Evolutionary conservation across 1,140 invertebrate genomes (phyloP).

Genomic region (Drosophila nasuta): DNA sequence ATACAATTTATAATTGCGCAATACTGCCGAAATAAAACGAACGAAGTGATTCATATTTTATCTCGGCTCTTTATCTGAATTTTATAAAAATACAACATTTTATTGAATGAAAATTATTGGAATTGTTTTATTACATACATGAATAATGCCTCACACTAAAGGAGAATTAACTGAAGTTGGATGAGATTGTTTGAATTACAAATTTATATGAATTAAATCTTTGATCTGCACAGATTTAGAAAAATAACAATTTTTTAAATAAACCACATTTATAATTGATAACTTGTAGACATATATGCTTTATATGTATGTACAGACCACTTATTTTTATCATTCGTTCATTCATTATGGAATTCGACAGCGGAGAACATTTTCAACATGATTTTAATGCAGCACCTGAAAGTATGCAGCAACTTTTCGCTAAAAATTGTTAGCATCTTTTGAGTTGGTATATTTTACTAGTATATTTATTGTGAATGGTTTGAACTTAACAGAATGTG

Average conservation of each 20-base stretch:
- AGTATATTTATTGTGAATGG: background rate
- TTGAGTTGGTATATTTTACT: background rate
- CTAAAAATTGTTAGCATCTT: background rate
- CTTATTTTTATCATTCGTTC: too few relatives aligned
- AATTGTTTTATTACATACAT: background rate
- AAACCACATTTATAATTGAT: too few relatives aligned
- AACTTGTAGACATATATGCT: too few relatives aligned
- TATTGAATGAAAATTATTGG: background rate
- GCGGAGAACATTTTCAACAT: too few relatives aligned
- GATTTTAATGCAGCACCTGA: background rate
- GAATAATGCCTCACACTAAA: too few relatives aligned
- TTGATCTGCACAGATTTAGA: too few relatives aligned
- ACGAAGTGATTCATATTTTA: conserved; percentile 49
- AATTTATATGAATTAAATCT: too few relatives aligned
- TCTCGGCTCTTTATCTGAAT: background rate
- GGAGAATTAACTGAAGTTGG: too few relatives aligned
- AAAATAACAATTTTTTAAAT: too few relatives aligned
- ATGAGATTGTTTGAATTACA: too few relatives aligned
- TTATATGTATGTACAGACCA: too few relatives aligned
- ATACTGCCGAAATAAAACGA: conserved; percentile 70
- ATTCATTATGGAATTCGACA: too few relatives aligned
- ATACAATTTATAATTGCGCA: conserved; percentile 67
- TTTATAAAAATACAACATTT: background rate
- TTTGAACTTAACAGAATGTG: background rate
- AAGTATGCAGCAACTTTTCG: background rate